Base-by-base conservation (phyloP, 2,797 vertebrate species). In the Chaetodon trifasciatus region DNA sequence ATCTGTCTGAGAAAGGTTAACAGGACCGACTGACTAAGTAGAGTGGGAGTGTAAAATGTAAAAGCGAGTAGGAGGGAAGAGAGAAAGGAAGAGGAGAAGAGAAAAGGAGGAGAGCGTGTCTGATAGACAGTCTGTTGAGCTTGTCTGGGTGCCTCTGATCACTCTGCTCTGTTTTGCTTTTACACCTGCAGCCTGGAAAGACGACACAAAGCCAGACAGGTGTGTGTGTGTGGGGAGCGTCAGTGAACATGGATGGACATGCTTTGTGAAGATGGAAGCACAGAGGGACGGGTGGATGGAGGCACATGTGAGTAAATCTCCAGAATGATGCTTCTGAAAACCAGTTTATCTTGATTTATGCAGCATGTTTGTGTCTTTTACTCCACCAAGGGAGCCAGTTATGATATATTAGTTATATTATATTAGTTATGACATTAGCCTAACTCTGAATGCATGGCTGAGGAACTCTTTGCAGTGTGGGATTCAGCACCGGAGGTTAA, bases 11-110 rank as follows among this genome's bases (percentile, higher is more conserved):
- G 89, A 93, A 91, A 93, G 91, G 92, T 93, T 92, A 93, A 89
- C 83, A 89, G 88, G 86, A 89, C 88, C 65, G 87, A 85, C 84
- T 90, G 89, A 88, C 87, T 89, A 89, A 92, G 86, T 61, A 83
- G 91, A 93, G 93, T 92, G 91, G 90, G 91, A 88, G 93, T 92
- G 90, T 90, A 84, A 91, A 92, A 93, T 92, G 88, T 89, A 91
- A 92, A 91, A 61, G 83, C 58, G 81, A 91, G 92, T 91, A 82
- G 91, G 92, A 93, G 93, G 90, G 86, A 83, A 75, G 62, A 91
- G 82, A 90, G 89, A 89, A 79, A 84, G 75, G 82, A 71, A 81
- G 81, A 85, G 75, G 80, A 83, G 82, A 86, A 85, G 81, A 91
- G 82, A 89, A 79, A 88, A 90, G 89, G 89, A 93, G 88, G 88